phyloP scores from a whole-genome alignment of 2,113 vertebrate species.

The Bathybates hornii region DNA sequence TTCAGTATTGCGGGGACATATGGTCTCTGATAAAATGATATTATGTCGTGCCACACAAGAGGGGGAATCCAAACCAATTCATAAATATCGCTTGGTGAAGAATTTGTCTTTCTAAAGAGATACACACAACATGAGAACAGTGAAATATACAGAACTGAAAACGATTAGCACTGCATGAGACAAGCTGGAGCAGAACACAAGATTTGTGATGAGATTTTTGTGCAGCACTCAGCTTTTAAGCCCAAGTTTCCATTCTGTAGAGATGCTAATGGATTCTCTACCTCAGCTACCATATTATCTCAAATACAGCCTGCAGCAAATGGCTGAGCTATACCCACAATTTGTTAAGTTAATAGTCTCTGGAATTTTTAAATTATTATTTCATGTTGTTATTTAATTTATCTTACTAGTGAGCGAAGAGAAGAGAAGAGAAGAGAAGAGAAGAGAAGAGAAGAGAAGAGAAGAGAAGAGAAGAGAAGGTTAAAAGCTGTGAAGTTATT shows the following conservation, averaged over 20 bases:
- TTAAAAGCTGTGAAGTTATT: neutral
- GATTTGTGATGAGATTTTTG: neutral
- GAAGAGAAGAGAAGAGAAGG: neutral
- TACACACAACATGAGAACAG: neutral
- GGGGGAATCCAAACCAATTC: neutral
- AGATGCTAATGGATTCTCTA: neutral
- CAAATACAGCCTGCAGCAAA: slow-evolving; percentile 16
- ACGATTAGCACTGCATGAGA: neutral
- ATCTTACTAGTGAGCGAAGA: neutral
- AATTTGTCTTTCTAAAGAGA: neutral
- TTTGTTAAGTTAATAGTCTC: slow-evolving; percentile 31
- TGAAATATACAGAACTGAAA: neutral
- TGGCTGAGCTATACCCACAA: neutral
- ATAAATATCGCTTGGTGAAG: neutral
- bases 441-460: neutral
- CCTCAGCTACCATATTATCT: neutral
- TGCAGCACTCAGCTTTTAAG: neutral
- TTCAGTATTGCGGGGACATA: slow-evolving; percentile 15
- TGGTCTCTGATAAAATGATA: slow-evolving; percentile 17
- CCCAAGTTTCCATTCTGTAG: neutral
- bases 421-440: neutral
- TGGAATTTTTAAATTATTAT: neutral
- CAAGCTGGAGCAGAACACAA: neutral
- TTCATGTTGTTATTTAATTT: neutral
- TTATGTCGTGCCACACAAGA: neutral